Evolutionary conservation across 2,113 vertebrate genomes (phyloP), one percentile per base, ranked within the genome.

Genomic region (Cryptotis parvus): DNA sequence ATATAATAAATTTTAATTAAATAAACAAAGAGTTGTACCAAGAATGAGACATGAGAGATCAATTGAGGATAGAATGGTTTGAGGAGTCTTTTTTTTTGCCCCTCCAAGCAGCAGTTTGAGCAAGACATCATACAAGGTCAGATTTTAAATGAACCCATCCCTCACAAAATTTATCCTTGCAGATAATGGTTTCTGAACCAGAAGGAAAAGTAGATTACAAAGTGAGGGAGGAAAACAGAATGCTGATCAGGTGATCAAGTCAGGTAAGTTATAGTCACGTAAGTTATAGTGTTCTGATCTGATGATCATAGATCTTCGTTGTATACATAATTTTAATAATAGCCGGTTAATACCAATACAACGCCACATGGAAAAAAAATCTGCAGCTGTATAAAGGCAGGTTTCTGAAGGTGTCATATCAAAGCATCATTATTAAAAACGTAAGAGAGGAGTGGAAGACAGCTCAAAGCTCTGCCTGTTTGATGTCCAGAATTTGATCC

Each of bases 1-100:
- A 43, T 35, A 66, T 33, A 61, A 92, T 39, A 77, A 65, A 93
- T 93, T 92, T 82, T 87, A 96, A 92, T 81, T 87, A 84, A 93
- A 89, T 16, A 87, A 77, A 24, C 3, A 63, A 27, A 55, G 52
- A n/a, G 75, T 94, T 93, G 72, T 70, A 75, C 92, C 41, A 87
- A 84, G 80, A 84, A 84, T 39, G 24, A 84, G 65, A 75, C 29
- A 81, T 6, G 33, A 87, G 63, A 80, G 65, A 91, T 84, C 63
- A 49, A 72, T 61, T 66, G 35, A 87, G 65, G 69, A 91, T 4
- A 75, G 37, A 69, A 58, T 43, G 55, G 70, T 94, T 91, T 27
- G 78, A 89, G 70, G 52, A 75, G 20, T 35, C 18, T 69, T 79
- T 52, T 74, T 27, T 76, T 45, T 79, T 55, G 77, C 27, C 29